A percentile compares a stretch with the other conserved stretches of the same genome.
Conservation (phyloP, 2,113 vertebrate genomes). For the Onychostruthus taczanowskii region DNA sequence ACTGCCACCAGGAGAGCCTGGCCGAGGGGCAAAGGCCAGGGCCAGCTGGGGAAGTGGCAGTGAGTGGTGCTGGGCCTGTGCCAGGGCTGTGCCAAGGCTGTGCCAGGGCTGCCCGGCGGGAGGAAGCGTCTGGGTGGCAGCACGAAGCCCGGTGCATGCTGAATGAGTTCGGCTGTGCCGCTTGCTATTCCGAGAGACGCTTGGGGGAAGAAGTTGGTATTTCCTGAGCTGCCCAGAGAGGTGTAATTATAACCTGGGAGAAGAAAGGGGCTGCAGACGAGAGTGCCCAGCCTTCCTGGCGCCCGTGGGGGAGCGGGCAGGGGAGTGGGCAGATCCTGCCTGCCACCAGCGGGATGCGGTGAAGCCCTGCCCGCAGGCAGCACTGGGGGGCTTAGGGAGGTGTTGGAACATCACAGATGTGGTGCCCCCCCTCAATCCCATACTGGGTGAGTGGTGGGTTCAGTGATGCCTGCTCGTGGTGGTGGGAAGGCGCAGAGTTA, state of each 20-base stretch:
- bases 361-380: background rate
- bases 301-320: background rate
- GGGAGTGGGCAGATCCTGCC: background rate
- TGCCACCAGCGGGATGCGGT: background rate
- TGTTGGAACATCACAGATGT: background rate
- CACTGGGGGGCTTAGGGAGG: too few species aligned
- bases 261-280: constrained; percentile 43
- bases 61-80: background rate
- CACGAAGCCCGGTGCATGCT: background rate
- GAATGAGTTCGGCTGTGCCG: constrained; percentile 1
- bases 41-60: background rate
- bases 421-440: fast-evolving
- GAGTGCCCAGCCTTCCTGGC: constrained; percentile 1
- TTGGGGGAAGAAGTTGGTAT: constrained; percentile 50
- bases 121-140: constrained; percentile 52
- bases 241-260: constrained; percentile 60
- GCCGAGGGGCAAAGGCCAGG: constrained; percentile 35
- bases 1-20: background rate
- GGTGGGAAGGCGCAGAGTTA: constrained; percentile 24
- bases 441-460: background rate
- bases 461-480: fast-evolving
- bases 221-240: constrained; percentile 33
- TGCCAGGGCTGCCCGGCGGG: background rate
- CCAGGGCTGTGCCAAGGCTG: background rate
- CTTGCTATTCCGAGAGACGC: constrained; percentile 56